Conservation (phyloP, 2,888 invertebrate genomes). For the Aphodius sticticus region DNA sequence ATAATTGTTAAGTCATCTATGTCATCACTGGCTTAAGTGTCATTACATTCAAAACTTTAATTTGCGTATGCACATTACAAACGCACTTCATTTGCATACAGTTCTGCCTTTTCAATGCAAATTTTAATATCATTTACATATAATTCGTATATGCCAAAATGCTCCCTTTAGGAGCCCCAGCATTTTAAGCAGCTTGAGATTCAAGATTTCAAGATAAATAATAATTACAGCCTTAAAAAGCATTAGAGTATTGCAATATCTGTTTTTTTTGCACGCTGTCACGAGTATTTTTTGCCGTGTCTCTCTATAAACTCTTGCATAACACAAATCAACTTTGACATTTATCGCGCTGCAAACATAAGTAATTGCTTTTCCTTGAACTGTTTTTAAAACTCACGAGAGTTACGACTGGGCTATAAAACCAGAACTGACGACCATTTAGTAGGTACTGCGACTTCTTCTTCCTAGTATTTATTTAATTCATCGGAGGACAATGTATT, state of each 20-base stretch:
- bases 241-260: neutral
- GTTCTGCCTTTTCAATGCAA: too few species aligned
- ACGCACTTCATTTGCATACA: too few species aligned
- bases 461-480: neutral
- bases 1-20: too few species aligned
- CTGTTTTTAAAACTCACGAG: neutral
- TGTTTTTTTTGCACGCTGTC: neutral
- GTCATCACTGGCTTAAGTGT: too few species aligned
- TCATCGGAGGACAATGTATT: neutral
- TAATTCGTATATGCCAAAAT: neutral
- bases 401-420: neutral
- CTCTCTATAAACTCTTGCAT: conserved; percentile 4
- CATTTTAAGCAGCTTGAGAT: neutral
- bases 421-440: neutral
- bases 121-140: too few species aligned
- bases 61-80: too few species aligned
- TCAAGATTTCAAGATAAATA: conserved; percentile 4
- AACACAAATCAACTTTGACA: neutral
- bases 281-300: neutral
- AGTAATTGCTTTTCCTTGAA: conserved; percentile 4
- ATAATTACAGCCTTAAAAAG: neutral
- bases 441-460: neutral
- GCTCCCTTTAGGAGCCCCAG: neutral
- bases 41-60: too few species aligned
- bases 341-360: neutral